Conservation (phyloP, 2,888 invertebrate genomes). For the Drosophila maculinotata region DNA sequence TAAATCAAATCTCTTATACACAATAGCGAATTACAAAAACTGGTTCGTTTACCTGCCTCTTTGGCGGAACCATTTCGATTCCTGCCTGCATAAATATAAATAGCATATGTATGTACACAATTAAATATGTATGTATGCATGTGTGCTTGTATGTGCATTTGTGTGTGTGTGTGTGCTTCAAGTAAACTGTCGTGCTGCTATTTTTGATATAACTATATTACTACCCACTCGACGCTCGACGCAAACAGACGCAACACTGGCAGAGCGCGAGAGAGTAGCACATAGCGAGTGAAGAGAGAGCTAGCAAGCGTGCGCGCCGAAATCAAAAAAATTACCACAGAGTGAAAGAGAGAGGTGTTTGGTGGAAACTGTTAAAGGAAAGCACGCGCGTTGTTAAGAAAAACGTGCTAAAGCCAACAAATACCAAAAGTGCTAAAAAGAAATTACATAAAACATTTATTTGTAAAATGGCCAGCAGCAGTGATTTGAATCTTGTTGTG, state of each 20-base stretch:
- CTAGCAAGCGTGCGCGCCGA: constrained; percentile 28
- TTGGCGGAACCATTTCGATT: constrained; percentile 32
- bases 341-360: constrained; percentile 4
- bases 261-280: constrained; percentile 20
- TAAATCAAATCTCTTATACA: constrained; percentile 32
- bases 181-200: constrained; percentile 31
- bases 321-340: constrained; percentile 13
- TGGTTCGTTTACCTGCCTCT: constrained; percentile 24
- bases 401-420: constrained; percentile 62
- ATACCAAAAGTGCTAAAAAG: constrained; percentile 5
- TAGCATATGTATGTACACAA: constrained; percentile 1
- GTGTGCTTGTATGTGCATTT: constrained; percentile 6
- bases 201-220: constrained; percentile 54
- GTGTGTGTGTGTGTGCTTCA: constrained; percentile 23
- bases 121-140: constrained; percentile 6
- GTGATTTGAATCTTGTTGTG: constrained; percentile 58
- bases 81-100: constrained; percentile 26
- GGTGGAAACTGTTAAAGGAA: constrained; percentile 64
- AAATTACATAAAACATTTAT: constrained; percentile 37
- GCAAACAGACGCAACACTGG: constrained; percentile 49
- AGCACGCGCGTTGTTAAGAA: constrained; percentile 60
- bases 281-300: not conserved
- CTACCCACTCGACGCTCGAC: constrained; percentile 50
- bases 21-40: constrained; percentile 27
- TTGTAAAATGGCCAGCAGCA: constrained; percentile 42